These are phyloP conservation scores for Blastobasis lacticolella DNA, from an alignment of 2,888 invertebrate species.

Conservation along the genomic window DNA sequence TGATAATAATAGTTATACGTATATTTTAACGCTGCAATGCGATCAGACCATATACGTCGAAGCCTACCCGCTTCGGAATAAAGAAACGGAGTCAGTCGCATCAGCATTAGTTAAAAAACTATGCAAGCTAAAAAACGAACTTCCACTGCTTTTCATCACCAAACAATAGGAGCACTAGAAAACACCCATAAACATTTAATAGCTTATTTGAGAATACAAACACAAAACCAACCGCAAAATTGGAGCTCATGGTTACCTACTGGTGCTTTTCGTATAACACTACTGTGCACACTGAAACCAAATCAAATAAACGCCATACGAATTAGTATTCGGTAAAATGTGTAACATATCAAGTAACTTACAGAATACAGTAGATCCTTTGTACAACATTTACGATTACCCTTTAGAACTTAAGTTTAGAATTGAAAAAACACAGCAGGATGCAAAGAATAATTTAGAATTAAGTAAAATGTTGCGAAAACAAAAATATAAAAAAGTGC, in stretches of 20 bases:
- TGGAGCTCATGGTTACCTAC: conserved; percentile 14
- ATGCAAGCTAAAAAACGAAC: conserved; percentile 9
- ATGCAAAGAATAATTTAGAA: conserved; percentile 10
- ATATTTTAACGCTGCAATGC: no score
- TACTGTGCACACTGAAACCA: conserved; percentile 13
- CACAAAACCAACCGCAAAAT: conserved; percentile 5
- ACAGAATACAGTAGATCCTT: no score
- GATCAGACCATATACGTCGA: no score
- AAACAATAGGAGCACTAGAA: conserved; percentile 6
- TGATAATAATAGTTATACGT: no score
- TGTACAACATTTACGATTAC: conserved; percentile 14
- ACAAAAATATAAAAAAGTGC: conserved; percentile 4
- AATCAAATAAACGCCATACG: conserved; percentile 14
- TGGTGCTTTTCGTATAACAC: conserved; percentile 17
- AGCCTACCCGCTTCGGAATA: no score
- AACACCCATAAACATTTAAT: conserved; percentile 7
- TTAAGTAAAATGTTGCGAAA: conserved; percentile 8
- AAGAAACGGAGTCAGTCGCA: no score
- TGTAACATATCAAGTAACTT: conserved; percentile 13
- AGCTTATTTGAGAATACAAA: conserved; percentile 9
- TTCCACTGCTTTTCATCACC: conserved; percentile 16
- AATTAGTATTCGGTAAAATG: conserved; percentile 14
- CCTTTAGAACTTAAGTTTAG: conserved; percentile 12
- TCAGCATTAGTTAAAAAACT: background rate
- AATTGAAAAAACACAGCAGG: conserved; percentile 11